These are phyloP conservation scores for Pseudopleuronectes americanus DNA, from an alignment of 2,797 vertebrate genomes.

Conservation along the genomic window DNA sequence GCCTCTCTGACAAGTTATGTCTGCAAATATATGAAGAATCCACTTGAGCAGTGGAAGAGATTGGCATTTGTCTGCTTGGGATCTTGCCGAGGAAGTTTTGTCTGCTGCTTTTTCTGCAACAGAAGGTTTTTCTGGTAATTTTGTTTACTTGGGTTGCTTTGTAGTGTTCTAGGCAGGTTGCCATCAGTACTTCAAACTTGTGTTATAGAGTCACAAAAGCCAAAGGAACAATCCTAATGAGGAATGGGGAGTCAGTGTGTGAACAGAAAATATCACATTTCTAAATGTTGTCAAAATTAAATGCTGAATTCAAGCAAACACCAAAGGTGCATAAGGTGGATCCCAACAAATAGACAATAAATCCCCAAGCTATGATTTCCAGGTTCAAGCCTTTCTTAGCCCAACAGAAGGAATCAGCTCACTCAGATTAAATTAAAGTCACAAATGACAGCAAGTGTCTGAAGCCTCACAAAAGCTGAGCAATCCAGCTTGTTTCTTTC, in stretches of 20 bases:
- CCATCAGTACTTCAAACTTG: conserved; percentile 24
- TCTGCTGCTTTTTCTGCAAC: conserved; percentile 29
- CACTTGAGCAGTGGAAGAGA: conserved; percentile 22
- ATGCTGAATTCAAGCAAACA: conserved; percentile 18
- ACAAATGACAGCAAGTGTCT: too few relatives aligned
- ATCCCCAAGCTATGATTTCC: too few relatives aligned
- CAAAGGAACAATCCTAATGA: conserved; percentile 17
- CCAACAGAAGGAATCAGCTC: too few relatives aligned
- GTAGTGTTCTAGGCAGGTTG: conserved; percentile 23
- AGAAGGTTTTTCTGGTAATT: conserved; percentile 8
- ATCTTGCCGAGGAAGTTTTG: conserved; percentile 29
- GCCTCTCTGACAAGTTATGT: not conserved
- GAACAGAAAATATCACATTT: conserved; percentile 20
- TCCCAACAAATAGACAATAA: not conserved
- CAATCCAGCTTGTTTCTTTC: too few relatives aligned
- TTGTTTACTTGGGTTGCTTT: not conserved
- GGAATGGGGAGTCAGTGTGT: conserved; percentile 10
- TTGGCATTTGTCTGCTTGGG: conserved; percentile 37
- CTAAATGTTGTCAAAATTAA: conserved; percentile 12
- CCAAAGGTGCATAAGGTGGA: not conserved
- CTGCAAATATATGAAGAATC: conserved; percentile 23
- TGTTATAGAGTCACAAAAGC: conserved; percentile 21
- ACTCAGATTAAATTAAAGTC: too few relatives aligned
- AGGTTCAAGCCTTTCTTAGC: too few relatives aligned
- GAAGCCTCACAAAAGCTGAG: too few relatives aligned